Conservation (phyloP, 1,140 invertebrate genomes). For the Colletes latitarsis region DNA sequence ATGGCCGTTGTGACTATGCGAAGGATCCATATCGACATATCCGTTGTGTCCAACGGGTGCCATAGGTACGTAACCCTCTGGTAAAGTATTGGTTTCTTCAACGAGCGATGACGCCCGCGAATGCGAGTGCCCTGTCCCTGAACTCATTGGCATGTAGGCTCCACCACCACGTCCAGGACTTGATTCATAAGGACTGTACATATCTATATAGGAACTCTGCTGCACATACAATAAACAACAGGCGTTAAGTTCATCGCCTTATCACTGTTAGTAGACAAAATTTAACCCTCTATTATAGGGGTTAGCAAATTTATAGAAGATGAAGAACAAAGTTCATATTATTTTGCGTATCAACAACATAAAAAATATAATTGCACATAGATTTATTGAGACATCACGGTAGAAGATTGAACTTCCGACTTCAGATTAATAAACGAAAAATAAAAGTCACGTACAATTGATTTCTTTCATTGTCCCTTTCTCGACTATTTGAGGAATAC, state of each 20-base stretch:
- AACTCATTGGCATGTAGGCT: conserved; percentile 84
- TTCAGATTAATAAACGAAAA: too few relatives aligned
- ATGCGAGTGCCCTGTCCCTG: conserved; percentile 75
- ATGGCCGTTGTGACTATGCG: conserved; percentile 75
- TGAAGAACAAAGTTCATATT: too few relatives aligned
- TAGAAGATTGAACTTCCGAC: too few relatives aligned
- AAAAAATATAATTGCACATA: too few relatives aligned
- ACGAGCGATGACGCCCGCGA: conserved; percentile 76
- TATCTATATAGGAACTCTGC: conserved; percentile 82
- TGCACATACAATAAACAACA: conserved; percentile 39
- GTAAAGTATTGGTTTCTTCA: conserved; percentile 68
- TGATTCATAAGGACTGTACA: conserved; percentile 82
- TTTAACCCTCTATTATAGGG: too few relatives aligned
- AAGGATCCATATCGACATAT: conserved; percentile 86
- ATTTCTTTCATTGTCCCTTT: neutral
- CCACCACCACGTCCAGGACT: conserved; percentile 76
- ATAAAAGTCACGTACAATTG: too few relatives aligned
- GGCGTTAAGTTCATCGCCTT: conserved; percentile 7
- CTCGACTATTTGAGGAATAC: neutral
- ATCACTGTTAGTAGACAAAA: neutral
- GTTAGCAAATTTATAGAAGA: too few relatives aligned
- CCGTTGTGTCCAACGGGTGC: conserved; percentile 82
- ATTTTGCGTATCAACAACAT: too few relatives aligned
- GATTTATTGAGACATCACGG: neutral
- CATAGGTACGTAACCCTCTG: conserved; percentile 86